Percentiles rank a stretch among this genome's conserved stretches.
phyloP scores from a whole-genome alignment of 2,888 invertebrate species.

The Tricholauxania praeusta region DNA sequence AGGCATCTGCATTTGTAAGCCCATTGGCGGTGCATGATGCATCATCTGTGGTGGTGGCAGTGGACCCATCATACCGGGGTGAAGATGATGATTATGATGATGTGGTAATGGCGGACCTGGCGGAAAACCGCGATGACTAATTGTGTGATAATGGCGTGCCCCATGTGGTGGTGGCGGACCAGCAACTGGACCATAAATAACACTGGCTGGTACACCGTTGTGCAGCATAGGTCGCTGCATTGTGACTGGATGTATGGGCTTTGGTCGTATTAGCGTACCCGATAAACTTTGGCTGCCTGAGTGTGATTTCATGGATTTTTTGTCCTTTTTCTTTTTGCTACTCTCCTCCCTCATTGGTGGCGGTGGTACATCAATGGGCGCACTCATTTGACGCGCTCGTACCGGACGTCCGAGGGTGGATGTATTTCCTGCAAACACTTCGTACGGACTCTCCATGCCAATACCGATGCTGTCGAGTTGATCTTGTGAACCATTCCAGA shows the following conservation, averaged over 20 bases:
- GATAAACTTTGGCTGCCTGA: constrained; percentile 66
- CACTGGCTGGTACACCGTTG: constrained; percentile 50
- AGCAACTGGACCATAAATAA: constrained; percentile 68
- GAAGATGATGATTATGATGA: constrained; percentile 62
- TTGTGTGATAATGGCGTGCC: constrained; percentile 70
- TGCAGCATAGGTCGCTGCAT: constrained; percentile 61
- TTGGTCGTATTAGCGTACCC: constrained; percentile 67
- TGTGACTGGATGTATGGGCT: constrained; percentile 65
- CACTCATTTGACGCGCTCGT: constrained; percentile 84
- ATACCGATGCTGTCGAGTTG: constrained; percentile 74
- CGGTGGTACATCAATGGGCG: constrained; percentile 85
- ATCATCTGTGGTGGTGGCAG: constrained; percentile 55
- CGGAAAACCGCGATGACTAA: constrained; percentile 68
- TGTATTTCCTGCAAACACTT: constrained; percentile 71
- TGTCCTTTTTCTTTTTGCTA: constrained; percentile 72
- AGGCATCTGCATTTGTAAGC: constrained; percentile 66
- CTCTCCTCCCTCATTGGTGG: constrained; percentile 81
- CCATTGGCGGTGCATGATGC: constrained; percentile 61
- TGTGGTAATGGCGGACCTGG: constrained; percentile 56
- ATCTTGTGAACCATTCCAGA: constrained; percentile 88
- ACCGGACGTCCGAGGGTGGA: constrained; percentile 75
- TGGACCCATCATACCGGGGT: constrained; percentile 47
- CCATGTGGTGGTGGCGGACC: constrained; percentile 48
- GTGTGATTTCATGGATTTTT: constrained; percentile 59
- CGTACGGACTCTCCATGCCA: constrained; percentile 75